Evolutionary conservation across 2,888 invertebrate genomes (phyloP), one percentile per base, ranked within the genome.

Genomic region (Lasius platythorax): DNA sequence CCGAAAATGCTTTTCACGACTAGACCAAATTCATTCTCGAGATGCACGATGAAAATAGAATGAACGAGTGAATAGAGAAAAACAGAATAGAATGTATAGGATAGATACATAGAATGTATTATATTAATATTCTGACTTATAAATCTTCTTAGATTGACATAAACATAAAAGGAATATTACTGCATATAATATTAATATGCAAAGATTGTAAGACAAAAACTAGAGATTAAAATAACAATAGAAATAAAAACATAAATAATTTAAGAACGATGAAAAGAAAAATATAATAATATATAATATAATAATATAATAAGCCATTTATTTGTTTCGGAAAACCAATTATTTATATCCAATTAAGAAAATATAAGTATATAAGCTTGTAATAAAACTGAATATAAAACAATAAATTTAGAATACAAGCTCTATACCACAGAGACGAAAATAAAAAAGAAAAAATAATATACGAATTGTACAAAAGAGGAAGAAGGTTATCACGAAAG

Each of bases 1-100:
- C 28, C 33, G 0, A 70, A 8, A 72, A 81, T 68, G 46, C 82
- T 86, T 84, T 79, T 87, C 70, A 75, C 53, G 18, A 58, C 37
- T 18, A 50, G 23, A 23, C 11, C 67, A 56, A 43, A 64, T 33
- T 74, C 37, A 43, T 58, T 61, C 28, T 74, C 53, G 15, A 64
- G 28, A 64, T 64, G 23, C 64, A 33, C 30, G 3, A 63, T 33
- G 46, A 23, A 67, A 63, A 40, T 9, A 43, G 43, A 46, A 18
- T 4, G 28, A 67, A 15, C 15, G 28, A 67, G 3, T 43, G 23
- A 67, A 28, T 23, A 15, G 23, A 43, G 23, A 43, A 40, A 23
- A 46, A 46, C 4, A 4, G 15, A 46, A 46, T 46, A 15, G 4
- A 46, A 46, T 46, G 15, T 46, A 46, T 46, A 46, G 15, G 18